phyloP scores from a whole-genome alignment of 1,140 invertebrate genomes.

The Stenopsyche tienmushanensis region DNA sequence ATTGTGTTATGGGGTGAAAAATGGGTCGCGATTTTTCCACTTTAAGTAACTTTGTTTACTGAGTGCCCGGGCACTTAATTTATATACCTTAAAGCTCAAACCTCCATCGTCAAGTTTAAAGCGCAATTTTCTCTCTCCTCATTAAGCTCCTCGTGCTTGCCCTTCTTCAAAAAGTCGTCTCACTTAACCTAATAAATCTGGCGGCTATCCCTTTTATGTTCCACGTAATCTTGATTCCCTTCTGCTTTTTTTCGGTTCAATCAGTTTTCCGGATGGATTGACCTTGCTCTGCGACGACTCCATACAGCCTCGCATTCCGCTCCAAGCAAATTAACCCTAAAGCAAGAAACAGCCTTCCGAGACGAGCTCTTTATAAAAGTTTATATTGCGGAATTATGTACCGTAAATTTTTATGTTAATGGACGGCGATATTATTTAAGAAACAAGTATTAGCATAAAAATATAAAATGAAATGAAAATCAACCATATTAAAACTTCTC shows the following conservation, averaged over 20 bases:
- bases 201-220: slow-evolving; percentile 40
- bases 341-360: slow-evolving; percentile 2
- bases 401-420: slow-evolving; percentile 19
- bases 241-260: slow-evolving; percentile 37
- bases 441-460: too few relatives aligned
- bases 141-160: slow-evolving; percentile 22
- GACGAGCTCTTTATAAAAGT: slow-evolving; percentile 7
- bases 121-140: slow-evolving; percentile 23
- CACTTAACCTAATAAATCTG: slow-evolving; percentile 42
- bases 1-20: background rate
- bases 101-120: slow-evolving; percentile 27
- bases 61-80: slow-evolving; percentile 23
- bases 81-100: slow-evolving; percentile 24
- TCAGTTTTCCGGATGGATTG: slow-evolving; percentile 37
- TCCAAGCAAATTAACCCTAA: background rate
- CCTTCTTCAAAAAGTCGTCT: slow-evolving; percentile 27
- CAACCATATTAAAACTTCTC: background rate
- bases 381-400: background rate
- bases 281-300: background rate
- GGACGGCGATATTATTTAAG: too few relatives aligned
- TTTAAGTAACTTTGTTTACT: slow-evolving; percentile 12
- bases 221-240: slow-evolving; percentile 37
- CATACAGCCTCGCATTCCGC: background rate
- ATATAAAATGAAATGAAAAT: background rate
- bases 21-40: background rate